Percentiles rank a stretch among this genome's conserved stretches.
These are phyloP conservation scores for Tenthredo distinguenda DNA, from an alignment of 2,888 invertebrate genomes.

Conservation along the genomic window DNA sequence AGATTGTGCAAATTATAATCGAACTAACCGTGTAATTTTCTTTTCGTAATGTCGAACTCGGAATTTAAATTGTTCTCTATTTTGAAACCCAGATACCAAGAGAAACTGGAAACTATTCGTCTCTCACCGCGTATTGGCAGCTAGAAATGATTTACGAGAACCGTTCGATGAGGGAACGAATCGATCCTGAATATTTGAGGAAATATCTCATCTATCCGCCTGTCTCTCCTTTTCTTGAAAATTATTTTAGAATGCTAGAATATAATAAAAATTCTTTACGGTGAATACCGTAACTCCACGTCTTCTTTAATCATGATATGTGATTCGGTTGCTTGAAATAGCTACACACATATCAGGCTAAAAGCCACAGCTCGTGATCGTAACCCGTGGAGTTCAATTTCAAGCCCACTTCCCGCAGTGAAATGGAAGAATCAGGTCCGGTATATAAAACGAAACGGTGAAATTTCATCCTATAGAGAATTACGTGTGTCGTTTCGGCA, in stretches of 20 bases:
- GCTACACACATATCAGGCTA: conserved; percentile 3
- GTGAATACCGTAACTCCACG: not conserved
- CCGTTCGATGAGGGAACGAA: not conserved
- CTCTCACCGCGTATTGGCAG: not conserved
- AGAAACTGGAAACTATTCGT: not conserved
- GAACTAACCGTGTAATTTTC: not conserved
- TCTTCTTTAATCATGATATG: not conserved
- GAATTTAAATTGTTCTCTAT: not conserved
- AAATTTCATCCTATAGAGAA: not conserved
- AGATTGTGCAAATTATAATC: not conserved
- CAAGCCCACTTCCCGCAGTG: conserved; percentile 14
- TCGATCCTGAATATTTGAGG: not conserved
- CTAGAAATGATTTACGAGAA: not conserved
- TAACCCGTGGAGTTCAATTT: conserved; percentile 32
- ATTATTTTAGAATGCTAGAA: not conserved
- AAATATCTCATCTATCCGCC: not conserved
- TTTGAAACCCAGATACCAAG: not conserved
- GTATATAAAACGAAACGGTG: not conserved
- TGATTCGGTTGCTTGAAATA: not conserved
- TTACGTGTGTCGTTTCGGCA: not conserved
- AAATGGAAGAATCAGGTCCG: conserved; percentile 29
- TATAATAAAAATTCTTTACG: not conserved
- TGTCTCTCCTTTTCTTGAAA: not conserved
- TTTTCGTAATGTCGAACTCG: not conserved
- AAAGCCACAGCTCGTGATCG: conserved; percentile 18